Percentiles rank a stretch among this genome's conserved stretches.
Conservation (phyloP, 2,888 invertebrate species). For the Latrodectus hesperus region DNA sequence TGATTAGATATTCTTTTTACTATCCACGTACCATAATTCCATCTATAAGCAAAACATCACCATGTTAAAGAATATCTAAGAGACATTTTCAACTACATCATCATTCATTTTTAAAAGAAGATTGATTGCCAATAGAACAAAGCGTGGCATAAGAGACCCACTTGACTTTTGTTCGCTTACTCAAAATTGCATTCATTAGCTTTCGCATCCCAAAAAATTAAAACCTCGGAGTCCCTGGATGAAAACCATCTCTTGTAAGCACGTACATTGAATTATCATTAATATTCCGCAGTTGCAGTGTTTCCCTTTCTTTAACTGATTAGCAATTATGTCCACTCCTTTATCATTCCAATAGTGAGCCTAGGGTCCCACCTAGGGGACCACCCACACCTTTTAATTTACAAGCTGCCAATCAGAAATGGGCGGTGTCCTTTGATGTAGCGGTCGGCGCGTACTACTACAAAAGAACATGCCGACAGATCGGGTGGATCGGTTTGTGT, state of each 20-base stretch:
- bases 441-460: constrained; percentile 30
- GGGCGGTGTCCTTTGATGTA: constrained; percentile 55
- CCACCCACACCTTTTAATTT: constrained; percentile 68
- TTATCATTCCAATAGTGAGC: constrained; percentile 60
- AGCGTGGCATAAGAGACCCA: background rate
- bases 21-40: too few relatives aligned
- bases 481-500: constrained; percentile 63
- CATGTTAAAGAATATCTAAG: background rate
- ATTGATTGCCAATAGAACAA: background rate
- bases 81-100: background rate
- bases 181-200: background rate
- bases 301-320: constrained; percentile 66
- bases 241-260: constrained; percentile 40
- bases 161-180: background rate
- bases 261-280: constrained; percentile 35
- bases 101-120: background rate
- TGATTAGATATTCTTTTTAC: too few relatives aligned
- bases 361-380: constrained; percentile 48
- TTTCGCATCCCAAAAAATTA: background rate
- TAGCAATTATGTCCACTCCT: constrained; percentile 65
- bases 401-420: constrained; percentile 64
- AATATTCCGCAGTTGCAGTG: constrained; percentile 51
- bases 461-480: constrained; percentile 66
- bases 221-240: too few relatives aligned
- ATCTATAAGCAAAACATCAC: too few relatives aligned